These are phyloP conservation scores for Philhelius pedissequus DNA, from an alignment of 2,888 invertebrate genomes.

Conservation along the genomic window DNA sequence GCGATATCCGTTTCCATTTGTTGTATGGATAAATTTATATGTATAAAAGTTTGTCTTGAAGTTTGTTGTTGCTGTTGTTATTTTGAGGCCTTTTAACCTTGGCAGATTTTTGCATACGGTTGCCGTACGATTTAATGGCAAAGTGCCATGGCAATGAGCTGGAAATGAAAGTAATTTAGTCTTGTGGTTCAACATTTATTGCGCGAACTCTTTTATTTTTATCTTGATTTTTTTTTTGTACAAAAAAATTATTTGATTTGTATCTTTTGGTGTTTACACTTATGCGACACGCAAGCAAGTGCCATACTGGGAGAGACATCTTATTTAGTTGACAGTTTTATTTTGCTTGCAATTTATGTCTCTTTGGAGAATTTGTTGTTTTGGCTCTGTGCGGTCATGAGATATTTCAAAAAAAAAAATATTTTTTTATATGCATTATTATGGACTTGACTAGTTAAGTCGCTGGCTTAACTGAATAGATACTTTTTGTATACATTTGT, in stretches of 20 bases:
- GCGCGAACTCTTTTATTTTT: constrained; percentile 31
- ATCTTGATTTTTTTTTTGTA: not conserved
- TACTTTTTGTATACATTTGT: no score
- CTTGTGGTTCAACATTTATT: constrained; percentile 35
- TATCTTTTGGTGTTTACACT: not conserved
- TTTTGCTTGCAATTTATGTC: constrained; percentile 12
- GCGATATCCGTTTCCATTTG: constrained; percentile 10
- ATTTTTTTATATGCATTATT: no score
- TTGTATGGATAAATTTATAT: not conserved
- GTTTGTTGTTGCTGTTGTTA: not conserved
- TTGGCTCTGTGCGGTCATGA: not conserved
- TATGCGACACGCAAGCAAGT: not conserved
- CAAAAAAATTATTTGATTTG: not conserved
- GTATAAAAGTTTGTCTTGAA: not conserved
- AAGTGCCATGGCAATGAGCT: constrained; percentile 56
- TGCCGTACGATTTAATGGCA: constrained; percentile 7
- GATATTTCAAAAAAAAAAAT: no score
- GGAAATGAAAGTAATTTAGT: constrained; percentile 60
- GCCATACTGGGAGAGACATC: constrained; percentile 8
- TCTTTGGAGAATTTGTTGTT: not conserved
- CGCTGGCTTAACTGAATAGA: no score
- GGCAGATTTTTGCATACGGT: not conserved
- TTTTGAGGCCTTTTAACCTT: constrained; percentile 48
- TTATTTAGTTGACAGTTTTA: constrained; percentile 11
- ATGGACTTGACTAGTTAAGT: no score